phyloP scores from a whole-genome alignment of 2,888 invertebrate species.

The Diogma glabrata region DNA sequence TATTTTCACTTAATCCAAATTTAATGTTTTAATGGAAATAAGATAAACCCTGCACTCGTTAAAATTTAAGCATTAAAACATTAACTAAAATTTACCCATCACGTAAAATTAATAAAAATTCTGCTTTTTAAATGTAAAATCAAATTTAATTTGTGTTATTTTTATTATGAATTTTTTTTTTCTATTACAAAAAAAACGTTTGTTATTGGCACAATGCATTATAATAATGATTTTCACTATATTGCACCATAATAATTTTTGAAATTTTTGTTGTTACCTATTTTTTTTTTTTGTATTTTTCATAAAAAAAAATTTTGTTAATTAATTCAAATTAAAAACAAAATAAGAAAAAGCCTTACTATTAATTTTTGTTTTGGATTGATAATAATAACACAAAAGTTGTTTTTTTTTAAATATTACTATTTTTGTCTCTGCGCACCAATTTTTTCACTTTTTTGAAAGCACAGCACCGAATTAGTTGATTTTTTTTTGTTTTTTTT shows the following conservation, averaged over 20 bases:
- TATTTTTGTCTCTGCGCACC: slow-evolving; percentile 12
- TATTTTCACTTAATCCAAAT: no score
- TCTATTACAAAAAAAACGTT: neutral
- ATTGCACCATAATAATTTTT: slow-evolving; percentile 17
- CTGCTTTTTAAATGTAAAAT: no score
- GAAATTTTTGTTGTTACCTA: slow-evolving; percentile 11
- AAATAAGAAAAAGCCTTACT: no score
- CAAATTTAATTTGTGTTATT: neutral
- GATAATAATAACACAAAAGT: no score
- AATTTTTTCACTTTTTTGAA: slow-evolving; percentile 3
- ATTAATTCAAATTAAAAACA: neutral
- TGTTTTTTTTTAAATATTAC: no score
- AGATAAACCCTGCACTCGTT: no score
- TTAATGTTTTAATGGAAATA: no score
- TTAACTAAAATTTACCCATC: no score
- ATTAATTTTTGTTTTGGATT: neutral
- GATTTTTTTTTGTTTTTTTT: slow-evolving; percentile 13
- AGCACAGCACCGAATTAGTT: slow-evolving; percentile 14
- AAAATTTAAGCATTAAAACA: no score
- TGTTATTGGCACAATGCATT: slow-evolving; percentile 20
- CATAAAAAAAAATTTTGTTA: slow-evolving; percentile 11
- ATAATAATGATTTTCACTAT: slow-evolving; percentile 11
- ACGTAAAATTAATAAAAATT: no score
- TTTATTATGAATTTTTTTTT: neutral
- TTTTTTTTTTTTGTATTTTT: slow-evolving; percentile 3